A percentile compares a stretch with the other conserved stretches of the same genome.
phyloP scores from a whole-genome alignment of 2,888 invertebrate species.

The Matsumyia berberina region DNA sequence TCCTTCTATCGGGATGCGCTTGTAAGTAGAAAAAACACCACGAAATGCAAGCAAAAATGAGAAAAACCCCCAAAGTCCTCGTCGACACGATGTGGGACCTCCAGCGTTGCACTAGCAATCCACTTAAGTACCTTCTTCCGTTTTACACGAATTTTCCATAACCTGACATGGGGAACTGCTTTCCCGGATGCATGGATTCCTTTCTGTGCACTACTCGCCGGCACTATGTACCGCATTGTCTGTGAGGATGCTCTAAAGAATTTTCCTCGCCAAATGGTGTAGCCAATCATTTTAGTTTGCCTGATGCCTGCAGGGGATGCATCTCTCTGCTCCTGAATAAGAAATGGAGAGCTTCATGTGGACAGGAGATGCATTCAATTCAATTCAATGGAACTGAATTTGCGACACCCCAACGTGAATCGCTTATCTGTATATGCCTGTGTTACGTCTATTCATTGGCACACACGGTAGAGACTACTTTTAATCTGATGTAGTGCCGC shows the following conservation, averaged over 20 bases:
- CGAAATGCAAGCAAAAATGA: constrained; percentile 29
- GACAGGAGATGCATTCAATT: constrained; percentile 72
- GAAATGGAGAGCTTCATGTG: constrained; percentile 59
- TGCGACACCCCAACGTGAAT: constrained; percentile 65
- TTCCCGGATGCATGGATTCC: neutral
- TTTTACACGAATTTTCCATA: constrained; percentile 75
- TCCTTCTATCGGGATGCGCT: constrained; percentile 18
- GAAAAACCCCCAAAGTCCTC: constrained; percentile 12
- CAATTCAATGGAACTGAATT: constrained; percentile 72
- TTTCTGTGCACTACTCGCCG: neutral
- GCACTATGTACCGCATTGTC: constrained; percentile 8
- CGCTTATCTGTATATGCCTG: constrained; percentile 24
- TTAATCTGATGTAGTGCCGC: constrained; percentile 71
- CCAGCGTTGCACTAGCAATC: constrained; percentile 59
- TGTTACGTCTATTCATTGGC: constrained; percentile 45
- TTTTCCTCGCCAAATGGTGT: constrained; percentile 32
- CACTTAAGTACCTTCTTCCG: constrained; percentile 74
- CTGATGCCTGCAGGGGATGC: constrained; percentile 29
- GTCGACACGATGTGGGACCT: constrained; percentile 31
- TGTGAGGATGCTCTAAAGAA: constrained; percentile 24
- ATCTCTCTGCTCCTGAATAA: constrained; percentile 56
- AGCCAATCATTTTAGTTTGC: constrained; percentile 70
- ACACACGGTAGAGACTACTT: constrained; percentile 37
- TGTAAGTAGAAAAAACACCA: constrained; percentile 30
- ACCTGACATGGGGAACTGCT: constrained; percentile 42